Percentiles rank a stretch among this genome's conserved stretches.
Conservation (phyloP, 2,797 vertebrate species). For the Semaprochilodus insignis region DNA sequence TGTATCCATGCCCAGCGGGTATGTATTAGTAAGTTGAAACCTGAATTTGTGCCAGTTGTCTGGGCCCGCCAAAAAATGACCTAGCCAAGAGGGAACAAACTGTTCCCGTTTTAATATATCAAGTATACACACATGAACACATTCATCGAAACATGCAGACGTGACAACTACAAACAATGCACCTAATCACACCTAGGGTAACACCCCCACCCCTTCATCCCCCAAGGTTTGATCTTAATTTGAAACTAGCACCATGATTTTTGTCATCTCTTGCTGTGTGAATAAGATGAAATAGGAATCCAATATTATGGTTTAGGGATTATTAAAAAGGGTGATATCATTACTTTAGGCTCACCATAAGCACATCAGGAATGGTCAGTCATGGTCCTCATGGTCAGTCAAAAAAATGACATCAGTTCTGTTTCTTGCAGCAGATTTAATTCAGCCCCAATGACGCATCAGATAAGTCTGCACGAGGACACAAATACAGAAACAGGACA, state of each 20-base stretch:
- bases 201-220: not conserved
- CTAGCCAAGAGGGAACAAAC: not conserved
- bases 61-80: not conserved
- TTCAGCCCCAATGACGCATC: not conserved
- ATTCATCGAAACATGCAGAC: too few species aligned
- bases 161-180: not conserved
- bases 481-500: constrained; percentile 12
- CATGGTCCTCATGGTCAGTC: not conserved
- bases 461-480: not conserved
- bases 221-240: not conserved
- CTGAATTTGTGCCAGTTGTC: not conserved
- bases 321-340: not conserved
- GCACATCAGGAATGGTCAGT: not conserved
- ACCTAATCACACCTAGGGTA: too few species aligned
- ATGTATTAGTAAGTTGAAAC: constrained; percentile 18
- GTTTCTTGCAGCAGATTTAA: not conserved
- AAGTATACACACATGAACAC: not conserved
- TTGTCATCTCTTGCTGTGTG: not conserved
- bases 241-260: not conserved
- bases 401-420: constrained; percentile 24
- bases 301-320: not conserved
- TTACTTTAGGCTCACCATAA: not conserved
- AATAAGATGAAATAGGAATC: not conserved
- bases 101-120: constrained; percentile 1
- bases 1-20: not conserved